Conservation (phyloP, 2,113 vertebrate species). For the Perca schrenkii region DNA sequence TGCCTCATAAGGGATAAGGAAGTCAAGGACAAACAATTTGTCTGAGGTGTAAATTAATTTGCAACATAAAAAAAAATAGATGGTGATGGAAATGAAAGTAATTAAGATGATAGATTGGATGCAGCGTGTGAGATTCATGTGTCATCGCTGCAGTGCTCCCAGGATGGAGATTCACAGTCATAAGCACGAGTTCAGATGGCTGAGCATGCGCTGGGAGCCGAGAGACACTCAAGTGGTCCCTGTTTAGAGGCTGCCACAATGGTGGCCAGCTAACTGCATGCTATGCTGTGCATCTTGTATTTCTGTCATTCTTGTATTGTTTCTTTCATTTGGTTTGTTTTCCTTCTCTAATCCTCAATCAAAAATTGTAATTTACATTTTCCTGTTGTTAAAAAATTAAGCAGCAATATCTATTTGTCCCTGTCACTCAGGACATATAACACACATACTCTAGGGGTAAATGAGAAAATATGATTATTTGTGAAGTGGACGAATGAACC, state of each 20-base stretch:
- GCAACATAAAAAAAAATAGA: conserved; percentile 74
- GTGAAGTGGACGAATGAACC: not conserved
- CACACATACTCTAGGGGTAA: no score
- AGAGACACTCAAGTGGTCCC: conserved; percentile 29
- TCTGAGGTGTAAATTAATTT: conserved; percentile 82
- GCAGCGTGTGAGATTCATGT: conserved; percentile 64
- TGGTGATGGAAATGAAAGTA: conserved; percentile 78
- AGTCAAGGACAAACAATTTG: conserved; percentile 81
- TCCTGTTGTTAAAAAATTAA: not conserved
- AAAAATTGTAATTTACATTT: not conserved
- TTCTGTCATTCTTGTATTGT: not conserved
- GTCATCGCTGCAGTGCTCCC: conserved; percentile 63
- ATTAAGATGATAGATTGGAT: conserved; percentile 86
- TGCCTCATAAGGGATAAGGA: conserved; percentile 57
- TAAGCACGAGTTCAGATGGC: conserved; percentile 63
- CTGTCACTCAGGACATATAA: not conserved
- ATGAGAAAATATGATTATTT: not conserved
- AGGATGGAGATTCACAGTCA: conserved; percentile 55
- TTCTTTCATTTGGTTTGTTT: not conserved
- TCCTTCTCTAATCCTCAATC: not conserved
- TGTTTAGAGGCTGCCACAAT: conserved; percentile 32
- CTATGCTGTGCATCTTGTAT: not conserved
- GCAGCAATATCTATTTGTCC: not conserved
- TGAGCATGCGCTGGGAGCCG: conserved; percentile 46
- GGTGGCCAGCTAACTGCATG: not conserved